Percentiles rank a stretch among this genome's conserved stretches.
These are phyloP conservation scores for Poeciliopsis turneri DNA, from an alignment of 2,797 vertebrate genomes.

Conservation along the genomic window DNA sequence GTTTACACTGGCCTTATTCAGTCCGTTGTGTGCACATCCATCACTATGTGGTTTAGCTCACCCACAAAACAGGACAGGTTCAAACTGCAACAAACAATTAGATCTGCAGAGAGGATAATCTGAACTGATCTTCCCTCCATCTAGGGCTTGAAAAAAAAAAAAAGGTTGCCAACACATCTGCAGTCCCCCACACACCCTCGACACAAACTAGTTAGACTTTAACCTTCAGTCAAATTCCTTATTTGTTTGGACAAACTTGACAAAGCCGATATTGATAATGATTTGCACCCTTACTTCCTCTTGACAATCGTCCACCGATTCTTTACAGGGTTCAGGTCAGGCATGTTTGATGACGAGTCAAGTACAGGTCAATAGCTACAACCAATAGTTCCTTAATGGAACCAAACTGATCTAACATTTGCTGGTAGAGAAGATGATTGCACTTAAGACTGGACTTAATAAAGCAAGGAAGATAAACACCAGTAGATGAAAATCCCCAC, in stretches of 20 bases:
- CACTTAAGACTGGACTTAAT: neutral
- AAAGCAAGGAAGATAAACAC: neutral
- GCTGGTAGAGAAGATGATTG: neutral
- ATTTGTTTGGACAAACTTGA: too few species aligned
- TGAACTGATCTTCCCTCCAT: too few species aligned
- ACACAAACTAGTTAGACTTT: too few species aligned
- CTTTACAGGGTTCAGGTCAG: neutral
- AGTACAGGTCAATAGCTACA: neutral
- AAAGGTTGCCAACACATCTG: too few species aligned
- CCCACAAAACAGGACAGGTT: neutral
- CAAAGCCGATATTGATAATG: too few species aligned
- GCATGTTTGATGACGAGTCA: neutral
- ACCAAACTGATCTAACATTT: neutral
- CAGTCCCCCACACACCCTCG: too few species aligned
- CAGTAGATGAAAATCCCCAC: neutral
- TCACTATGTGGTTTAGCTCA: neutral
- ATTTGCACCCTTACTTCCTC: neutral
- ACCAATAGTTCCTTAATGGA: neutral
- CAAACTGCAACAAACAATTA: too few species aligned
- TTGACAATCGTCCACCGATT: neutral
- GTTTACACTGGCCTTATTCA: neutral
- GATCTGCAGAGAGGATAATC: too few species aligned
- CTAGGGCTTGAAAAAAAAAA: too few species aligned
- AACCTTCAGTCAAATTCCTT: too few species aligned
- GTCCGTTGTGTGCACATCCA: neutral